Conservation (phyloP, 1,140 invertebrate species). For the Anagrus nilaparvatae region DNA sequence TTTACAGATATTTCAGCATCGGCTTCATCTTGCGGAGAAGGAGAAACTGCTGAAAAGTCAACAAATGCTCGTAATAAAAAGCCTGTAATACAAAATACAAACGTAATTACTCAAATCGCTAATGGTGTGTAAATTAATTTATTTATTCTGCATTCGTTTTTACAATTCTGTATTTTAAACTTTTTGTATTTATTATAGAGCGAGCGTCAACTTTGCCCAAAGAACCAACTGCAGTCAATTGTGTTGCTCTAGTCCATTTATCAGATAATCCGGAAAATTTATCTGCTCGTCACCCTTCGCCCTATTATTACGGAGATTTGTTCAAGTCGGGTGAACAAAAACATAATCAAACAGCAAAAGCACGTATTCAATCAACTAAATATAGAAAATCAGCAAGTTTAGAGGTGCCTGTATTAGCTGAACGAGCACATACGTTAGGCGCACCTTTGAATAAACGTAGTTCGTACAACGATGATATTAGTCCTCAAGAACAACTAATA, state of each 20-base stretch:
- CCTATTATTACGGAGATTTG: slow-evolving; percentile 68
- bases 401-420: slow-evolving; percentile 55
- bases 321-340: slow-evolving; percentile 43
- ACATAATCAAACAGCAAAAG: neutral
- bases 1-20: slow-evolving; percentile 35
- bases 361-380: slow-evolving; percentile 27
- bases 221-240: no score
- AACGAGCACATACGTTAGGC: slow-evolving; percentile 24
- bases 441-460: slow-evolving; percentile 48
- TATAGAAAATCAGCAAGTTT: slow-evolving; percentile 56
- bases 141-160: no score
- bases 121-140: no score
- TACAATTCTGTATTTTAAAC: no score
- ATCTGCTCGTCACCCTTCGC: slow-evolving; percentile 56
- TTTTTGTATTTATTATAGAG: no score
- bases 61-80: no score
- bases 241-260: slow-evolving; percentile 32
- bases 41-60: slow-evolving; percentile 22
- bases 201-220: no score
- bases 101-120: no score
- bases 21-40: slow-evolving; percentile 33
- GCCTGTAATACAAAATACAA: no score
- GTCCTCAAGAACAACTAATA: slow-evolving; percentile 34
- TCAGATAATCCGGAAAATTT: slow-evolving; percentile 35
- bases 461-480: slow-evolving; percentile 52